Percentiles rank a stretch among this genome's conserved stretches.
Conservation (phyloP, 1,140 invertebrate species). For the Aphelinus atriplicis region DNA sequence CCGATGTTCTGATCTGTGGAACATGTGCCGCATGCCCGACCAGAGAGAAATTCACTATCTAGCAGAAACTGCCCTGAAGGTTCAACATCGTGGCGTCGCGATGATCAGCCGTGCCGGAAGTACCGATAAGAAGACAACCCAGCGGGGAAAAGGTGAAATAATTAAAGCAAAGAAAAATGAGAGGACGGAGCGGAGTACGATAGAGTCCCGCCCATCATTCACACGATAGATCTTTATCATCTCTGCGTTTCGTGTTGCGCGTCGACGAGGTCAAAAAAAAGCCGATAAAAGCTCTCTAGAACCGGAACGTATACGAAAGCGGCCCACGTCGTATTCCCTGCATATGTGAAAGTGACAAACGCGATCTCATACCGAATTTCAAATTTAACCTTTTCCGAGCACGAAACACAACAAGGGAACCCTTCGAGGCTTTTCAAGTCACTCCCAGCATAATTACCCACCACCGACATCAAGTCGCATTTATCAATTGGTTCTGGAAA, state of each 20-base stretch:
- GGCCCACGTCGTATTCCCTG: too few relatives aligned
- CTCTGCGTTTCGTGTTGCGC: not conserved
- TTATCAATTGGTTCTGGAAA: too few relatives aligned
- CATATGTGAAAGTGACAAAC: too few relatives aligned
- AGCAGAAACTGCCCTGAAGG: not conserved
- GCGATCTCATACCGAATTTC: too few relatives aligned
- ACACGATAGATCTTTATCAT: conserved; percentile 22
- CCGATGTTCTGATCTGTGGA: conserved; percentile 12
- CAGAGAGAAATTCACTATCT: conserved; percentile 22
- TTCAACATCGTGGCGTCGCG: not conserved
- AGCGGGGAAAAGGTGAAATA: conserved; percentile 12
- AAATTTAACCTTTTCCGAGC: too few relatives aligned
- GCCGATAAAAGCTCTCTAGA: conserved; percentile 1
- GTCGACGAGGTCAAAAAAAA: not conserved
- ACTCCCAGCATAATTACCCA: too few relatives aligned
- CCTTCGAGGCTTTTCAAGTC: too few relatives aligned
- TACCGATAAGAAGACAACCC: not conserved
- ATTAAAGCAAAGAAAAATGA: conserved; percentile 15
- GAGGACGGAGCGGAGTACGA: not conserved
- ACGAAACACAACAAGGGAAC: too few relatives aligned
- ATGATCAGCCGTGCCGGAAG: not conserved
- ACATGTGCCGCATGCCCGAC: not conserved
- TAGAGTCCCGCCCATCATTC: not conserved
- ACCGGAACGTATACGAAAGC: not conserved
- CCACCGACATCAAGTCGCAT: too few relatives aligned